These are phyloP conservation scores for Eurois occulta DNA, from an alignment of 2,888 invertebrate species.

Conservation along the genomic window DNA sequence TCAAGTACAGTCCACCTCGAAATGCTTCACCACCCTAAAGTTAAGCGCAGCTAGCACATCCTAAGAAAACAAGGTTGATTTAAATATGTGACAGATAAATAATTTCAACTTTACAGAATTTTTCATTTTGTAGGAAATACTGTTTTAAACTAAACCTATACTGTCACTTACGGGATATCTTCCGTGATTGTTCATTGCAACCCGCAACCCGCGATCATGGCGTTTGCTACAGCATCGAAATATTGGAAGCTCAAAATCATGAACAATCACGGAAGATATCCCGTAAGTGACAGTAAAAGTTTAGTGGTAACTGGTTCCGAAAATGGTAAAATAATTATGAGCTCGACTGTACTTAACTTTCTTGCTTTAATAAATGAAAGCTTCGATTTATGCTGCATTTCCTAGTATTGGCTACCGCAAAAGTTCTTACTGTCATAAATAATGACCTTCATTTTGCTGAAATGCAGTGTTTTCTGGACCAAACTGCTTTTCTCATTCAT, in stretches of 20 bases:
- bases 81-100: neutral
- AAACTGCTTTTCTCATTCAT: neutral
- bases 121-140: neutral
- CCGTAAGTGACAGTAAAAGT: no score
- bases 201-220: no score
- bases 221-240: no score
- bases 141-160: no score
- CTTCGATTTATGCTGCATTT: neutral
- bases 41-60: neutral
- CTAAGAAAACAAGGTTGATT: neutral
- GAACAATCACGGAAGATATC: no score
- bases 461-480: neutral
- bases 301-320: no score
- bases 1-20: neutral
- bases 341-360: neutral
- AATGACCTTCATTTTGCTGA: neutral
- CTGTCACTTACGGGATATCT: no score
- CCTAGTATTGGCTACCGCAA: neutral
- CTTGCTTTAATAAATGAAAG: neutral
- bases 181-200: no score
- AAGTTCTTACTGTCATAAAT: constrained; percentile 1
- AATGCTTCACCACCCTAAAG: neutral
- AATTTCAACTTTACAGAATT: neutral
- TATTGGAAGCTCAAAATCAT: no score
- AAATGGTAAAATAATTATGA: neutral